These are phyloP conservation scores for Drosophila repleta DNA, from an alignment of 1,140 invertebrate species.

Conservation along the genomic window DNA sequence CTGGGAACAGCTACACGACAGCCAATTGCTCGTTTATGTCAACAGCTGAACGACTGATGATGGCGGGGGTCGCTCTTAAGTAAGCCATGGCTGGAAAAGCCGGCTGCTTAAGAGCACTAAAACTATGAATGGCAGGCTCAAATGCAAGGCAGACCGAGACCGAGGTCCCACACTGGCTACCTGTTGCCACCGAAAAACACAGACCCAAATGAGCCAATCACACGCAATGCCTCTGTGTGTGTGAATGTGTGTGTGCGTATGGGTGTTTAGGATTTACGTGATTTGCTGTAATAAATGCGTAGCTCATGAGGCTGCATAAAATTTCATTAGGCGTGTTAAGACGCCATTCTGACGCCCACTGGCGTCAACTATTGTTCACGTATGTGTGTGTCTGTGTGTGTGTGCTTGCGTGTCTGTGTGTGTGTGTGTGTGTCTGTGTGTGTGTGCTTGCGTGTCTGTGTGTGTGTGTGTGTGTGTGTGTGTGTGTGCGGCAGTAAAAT, in stretches of 20 bases:
- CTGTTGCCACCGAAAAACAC: constrained; percentile 51
- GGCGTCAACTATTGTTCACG: constrained; percentile 3
- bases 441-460: constrained; percentile 5
- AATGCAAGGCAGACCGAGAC: background rate
- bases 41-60: constrained; percentile 21
- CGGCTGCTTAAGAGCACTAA: constrained; percentile 42
- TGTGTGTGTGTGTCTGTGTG: constrained; percentile 11
- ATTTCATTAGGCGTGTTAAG: constrained; percentile 76
- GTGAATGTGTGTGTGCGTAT: background rate
- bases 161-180: constrained; percentile 35
- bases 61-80: background rate
- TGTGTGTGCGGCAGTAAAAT: constrained; percentile 41
- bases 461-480: background rate
- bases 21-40: constrained; percentile 43
- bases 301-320: constrained; percentile 72
- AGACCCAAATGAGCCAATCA: constrained; percentile 29
- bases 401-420: constrained; percentile 1
- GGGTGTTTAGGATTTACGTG: constrained; percentile 39
- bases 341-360: constrained; percentile 54
- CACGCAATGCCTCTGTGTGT: constrained; percentile 40
- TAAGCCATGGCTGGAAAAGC: background rate
- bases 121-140: constrained; percentile 41
- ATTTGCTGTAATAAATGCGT: constrained; percentile 70
- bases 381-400: constrained; percentile 16
- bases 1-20: constrained; percentile 15